Base-by-base conservation (phyloP, 1,140 invertebrate species). In the Monomorium pharaonis region DNA sequence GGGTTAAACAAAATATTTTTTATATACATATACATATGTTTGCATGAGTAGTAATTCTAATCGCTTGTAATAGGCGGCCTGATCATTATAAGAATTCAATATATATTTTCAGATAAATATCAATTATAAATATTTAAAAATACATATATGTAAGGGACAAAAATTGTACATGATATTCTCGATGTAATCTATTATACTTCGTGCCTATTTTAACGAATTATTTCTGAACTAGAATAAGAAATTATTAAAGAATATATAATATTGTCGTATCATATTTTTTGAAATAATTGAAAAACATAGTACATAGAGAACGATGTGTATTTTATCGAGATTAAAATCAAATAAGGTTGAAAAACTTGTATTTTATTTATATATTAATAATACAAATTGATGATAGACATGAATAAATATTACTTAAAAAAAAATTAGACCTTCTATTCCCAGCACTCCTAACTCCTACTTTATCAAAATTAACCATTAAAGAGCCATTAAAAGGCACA, bases 31-130 rank as follows among this genome's bases (percentile, higher is more conserved):
- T 77, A 42, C 33, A 62, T 21, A 63, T 85, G 42, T 85, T 86
- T 92, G 93, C 93, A 93, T 93, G 93, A 91, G 93, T 93, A 93
- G 93, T 93, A 90, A 93, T 86, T 84, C 91, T 93, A 93, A 93
- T 78, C 89, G 87, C 90, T 90, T 93, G 90, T 92, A 92, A 86
- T 89, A 93, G 91, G 90, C 91, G 91, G 91, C 78, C 88, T 91
- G 88, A 91, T 90, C 91, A 86, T 93, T 93, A 91, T 89, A 87
- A 89, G 86, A 91, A 86, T 88, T 92, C 42, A 80, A 77, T 24
- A 24, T 24, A 49, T 80, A 54, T 89, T 86, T 89, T 89, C 81
- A 90, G 63, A 88, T 74, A 75, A 88, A 87, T 90, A 90, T 91
- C 77, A 89, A 92, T 84, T 89, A 49, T 90, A 85, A 84, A 65